These are phyloP conservation scores for Drosophila serrata DNA, from an alignment of 1,140 invertebrate species.

Conservation along the genomic window DNA sequence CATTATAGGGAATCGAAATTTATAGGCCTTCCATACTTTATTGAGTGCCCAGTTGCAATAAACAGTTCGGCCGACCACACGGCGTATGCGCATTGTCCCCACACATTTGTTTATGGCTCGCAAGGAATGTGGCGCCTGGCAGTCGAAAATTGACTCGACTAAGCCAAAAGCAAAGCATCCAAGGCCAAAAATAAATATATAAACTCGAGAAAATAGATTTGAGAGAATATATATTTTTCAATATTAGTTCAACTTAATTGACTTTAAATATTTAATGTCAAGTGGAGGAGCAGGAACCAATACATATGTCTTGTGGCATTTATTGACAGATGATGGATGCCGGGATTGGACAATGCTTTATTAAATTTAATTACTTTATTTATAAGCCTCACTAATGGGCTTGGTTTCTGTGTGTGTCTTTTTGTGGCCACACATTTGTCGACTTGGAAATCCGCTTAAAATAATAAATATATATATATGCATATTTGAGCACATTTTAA, in stretches of 20 bases:
- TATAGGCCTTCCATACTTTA: slow-evolving; percentile 70
- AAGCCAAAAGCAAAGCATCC: slow-evolving; percentile 1
- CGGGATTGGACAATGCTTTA: slow-evolving; percentile 14
- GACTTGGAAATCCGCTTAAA: slow-evolving; percentile 70
- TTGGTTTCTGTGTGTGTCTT: slow-evolving; percentile 31
- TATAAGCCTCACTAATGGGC: slow-evolving; percentile 30
- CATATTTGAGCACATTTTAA: slow-evolving; percentile 26
- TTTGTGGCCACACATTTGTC: slow-evolving; percentile 64
- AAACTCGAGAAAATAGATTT: slow-evolving; percentile 15
- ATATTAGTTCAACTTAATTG: slow-evolving; percentile 46
- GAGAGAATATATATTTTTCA: slow-evolving; percentile 23
- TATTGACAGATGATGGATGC: slow-evolving; percentile 43
- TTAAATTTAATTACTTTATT: slow-evolving; percentile 66
- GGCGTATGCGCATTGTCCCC: slow-evolving; percentile 60
- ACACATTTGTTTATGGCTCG: slow-evolving; percentile 54
- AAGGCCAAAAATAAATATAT: slow-evolving; percentile 11
- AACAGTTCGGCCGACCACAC: slow-evolving; percentile 53
- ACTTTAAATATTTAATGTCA: slow-evolving; percentile 65
- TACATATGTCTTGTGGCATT: slow-evolving; percentile 25
- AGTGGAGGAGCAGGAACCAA: background rate
- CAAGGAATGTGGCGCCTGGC: slow-evolving; percentile 52
- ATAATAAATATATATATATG: slow-evolving; percentile 22
- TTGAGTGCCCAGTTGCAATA: slow-evolving; percentile 64
- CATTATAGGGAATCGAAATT: slow-evolving; percentile 34
- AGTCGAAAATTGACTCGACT: slow-evolving; percentile 14